Evolutionary conservation across 2,888 invertebrate species (phyloP), one percentile per base, ranked within the genome.

Genomic region (Timandra comae): DNA sequence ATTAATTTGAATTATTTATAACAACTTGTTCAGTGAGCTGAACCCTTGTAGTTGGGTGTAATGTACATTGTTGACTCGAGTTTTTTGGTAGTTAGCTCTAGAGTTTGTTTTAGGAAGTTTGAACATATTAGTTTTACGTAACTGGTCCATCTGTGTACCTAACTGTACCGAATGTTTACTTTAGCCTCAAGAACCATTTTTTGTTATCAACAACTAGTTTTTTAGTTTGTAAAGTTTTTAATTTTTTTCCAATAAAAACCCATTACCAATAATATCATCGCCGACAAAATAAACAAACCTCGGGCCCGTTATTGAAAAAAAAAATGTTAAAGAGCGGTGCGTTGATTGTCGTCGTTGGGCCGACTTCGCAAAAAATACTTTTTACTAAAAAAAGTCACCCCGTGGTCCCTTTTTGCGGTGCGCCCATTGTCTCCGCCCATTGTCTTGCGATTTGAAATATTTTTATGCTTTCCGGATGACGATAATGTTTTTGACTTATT

Each of bases 381-480:
- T 74, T 69, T 63, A 46, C 35, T 46, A 53, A 55, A 68, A 75
- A 75, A 72, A 65, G 57, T 9, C 11, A 44, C 49, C 50, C 56
- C 12, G 27, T 64, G 66, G 66, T 63, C 73, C 74, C 75, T 76
- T 81, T 79, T 80, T 77, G 74, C 78, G 69, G 62, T 70, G 58
- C 43, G 49, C 51, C 82, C 81, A 85, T 84, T 85, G 85, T 85
- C 78, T 80, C 62, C 57, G 56, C 49, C 51, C 82, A 82, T 85
- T 84, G 85, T 85, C 73, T 81, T 63, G 67, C 71, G 67, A 75
- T 80, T 80, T 77, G 67, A 84, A 80, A 81, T 80, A 79, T 81
- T 84, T 80, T 81, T 81, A 82, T 80, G 81, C 73, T 80, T 76
- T 69, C 78, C 80, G 80, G 81, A 77, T 79, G 76, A 74, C 75